Conservation (phyloP, 1,140 invertebrate species). For the Manduca sexta region DNA sequence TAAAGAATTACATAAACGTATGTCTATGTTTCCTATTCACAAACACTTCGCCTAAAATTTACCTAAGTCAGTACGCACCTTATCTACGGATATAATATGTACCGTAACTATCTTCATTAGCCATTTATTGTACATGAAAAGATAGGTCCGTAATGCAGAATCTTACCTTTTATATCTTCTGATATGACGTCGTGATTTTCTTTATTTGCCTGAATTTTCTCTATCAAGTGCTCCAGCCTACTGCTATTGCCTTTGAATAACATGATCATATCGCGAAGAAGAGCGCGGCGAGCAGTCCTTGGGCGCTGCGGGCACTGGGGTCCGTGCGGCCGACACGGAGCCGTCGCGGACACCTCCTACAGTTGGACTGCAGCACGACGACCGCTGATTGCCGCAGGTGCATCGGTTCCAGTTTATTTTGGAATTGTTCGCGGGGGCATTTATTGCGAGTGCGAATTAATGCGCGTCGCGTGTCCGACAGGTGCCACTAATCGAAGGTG, state of each 20-base stretch:
- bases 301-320: background rate
- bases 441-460: slow-evolving; percentile 64
- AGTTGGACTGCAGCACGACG: slow-evolving; percentile 13
- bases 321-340: too few relatives aligned
- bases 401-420: slow-evolving; percentile 64
- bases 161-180: slow-evolving; percentile 72
- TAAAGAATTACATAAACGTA: too few relatives aligned
- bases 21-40: too few relatives aligned
- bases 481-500: slow-evolving; percentile 61
- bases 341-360: slow-evolving; percentile 10
- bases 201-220: slow-evolving; percentile 88
- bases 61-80: too few relatives aligned
- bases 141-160: too few relatives aligned
- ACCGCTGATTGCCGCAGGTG: slow-evolving; percentile 53
- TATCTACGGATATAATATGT: too few relatives aligned
- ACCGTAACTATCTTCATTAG: too few relatives aligned
- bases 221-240: slow-evolving; percentile 84
- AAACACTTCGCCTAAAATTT: too few relatives aligned
- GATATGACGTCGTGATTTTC: slow-evolving; percentile 73
- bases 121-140: too few relatives aligned
- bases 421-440: slow-evolving; percentile 53
- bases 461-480: slow-evolving; percentile 57
- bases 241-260: slow-evolving; percentile 88
- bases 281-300: background rate
- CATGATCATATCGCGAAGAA: slow-evolving; percentile 74